These are phyloP conservation scores for Chaenocephalus aceratus DNA, from an alignment of 2,113 vertebrate genomes.

Conservation along the genomic window DNA sequence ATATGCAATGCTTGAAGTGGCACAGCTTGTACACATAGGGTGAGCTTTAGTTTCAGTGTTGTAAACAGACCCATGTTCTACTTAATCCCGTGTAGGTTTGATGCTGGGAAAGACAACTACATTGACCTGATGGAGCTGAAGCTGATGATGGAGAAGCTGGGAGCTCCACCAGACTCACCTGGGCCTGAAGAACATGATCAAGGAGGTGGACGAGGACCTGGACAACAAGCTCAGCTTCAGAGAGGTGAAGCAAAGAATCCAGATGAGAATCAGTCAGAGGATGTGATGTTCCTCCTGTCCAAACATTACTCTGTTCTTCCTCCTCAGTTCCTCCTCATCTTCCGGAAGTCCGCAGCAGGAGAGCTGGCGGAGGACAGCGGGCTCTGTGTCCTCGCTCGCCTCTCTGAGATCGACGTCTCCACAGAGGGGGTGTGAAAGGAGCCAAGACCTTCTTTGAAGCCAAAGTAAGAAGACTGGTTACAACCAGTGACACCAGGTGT, in stretches of 20 bases:
- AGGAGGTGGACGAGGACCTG: slow-evolving; percentile 96
- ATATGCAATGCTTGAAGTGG: neutral
- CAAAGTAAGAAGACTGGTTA: slow-evolving; percentile 86
- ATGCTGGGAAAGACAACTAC: slow-evolving; percentile 90
- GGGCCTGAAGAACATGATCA: slow-evolving; percentile 97
- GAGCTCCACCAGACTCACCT: slow-evolving; percentile 94
- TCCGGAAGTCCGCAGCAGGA: slow-evolving; percentile 93
- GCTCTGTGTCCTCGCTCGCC: slow-evolving; percentile 88
- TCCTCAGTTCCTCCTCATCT: slow-evolving; percentile 93
- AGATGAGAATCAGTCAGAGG: neutral
- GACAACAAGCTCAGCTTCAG: slow-evolving; percentile 95
- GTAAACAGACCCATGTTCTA: neutral
- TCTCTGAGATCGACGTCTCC: slow-evolving; percentile 96
- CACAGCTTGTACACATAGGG: neutral
- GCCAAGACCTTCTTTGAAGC: slow-evolving; percentile 97
- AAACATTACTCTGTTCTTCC: neutral
- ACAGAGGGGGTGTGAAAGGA: slow-evolving; percentile 94
- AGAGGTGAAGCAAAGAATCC: slow-evolving; percentile 83
- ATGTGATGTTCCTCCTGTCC: neutral
- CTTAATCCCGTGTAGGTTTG: slow-evolving; percentile 82
- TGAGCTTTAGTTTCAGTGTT: slow-evolving; percentile 6
- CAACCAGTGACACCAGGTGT: too few species aligned
- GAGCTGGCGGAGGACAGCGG: slow-evolving; percentile 95
- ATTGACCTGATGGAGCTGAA: slow-evolving; percentile 98
- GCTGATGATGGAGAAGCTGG: slow-evolving; percentile 98